Conservation (phyloP, 2,113 vertebrate species). For the Microcebus ravelobensis region DNA sequence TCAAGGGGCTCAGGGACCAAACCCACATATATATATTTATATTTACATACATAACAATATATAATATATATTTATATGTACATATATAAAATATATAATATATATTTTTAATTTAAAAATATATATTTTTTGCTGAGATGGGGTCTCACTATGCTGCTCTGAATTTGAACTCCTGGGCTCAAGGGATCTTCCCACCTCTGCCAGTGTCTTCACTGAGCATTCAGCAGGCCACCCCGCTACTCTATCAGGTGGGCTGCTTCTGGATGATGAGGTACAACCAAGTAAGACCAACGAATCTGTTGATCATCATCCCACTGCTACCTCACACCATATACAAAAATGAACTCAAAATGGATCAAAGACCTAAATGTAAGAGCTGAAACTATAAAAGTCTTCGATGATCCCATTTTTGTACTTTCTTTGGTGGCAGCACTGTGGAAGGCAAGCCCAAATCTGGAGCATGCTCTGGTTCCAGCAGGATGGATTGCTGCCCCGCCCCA, state of each 20-base stretch:
- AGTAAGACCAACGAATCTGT: not conserved
- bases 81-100: no score
- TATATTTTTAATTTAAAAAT: no score
- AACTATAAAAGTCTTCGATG: not conserved
- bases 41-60: no score
- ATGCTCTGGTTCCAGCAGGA: not conserved
- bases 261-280: not conserved
- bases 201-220: not conserved
- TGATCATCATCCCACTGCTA: not conserved
- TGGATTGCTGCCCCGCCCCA: not conserved
- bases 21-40: no score
- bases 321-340: not conserved
- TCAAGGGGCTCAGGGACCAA: not conserved
- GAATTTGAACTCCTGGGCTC: no score
- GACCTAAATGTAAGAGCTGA: not conserved
- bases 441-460: not conserved
- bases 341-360: not conserved
- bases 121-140: no score
- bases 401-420: not conserved
- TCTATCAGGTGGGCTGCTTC: not conserved
- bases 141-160: no score
- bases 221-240: not conserved
- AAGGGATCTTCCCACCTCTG: not conserved
- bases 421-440: not conserved
- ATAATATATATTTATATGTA: no score